These are phyloP conservation scores for Gopherus flavomarginatus DNA, from an alignment of 2,113 vertebrate species.

Conservation along the genomic window DNA sequence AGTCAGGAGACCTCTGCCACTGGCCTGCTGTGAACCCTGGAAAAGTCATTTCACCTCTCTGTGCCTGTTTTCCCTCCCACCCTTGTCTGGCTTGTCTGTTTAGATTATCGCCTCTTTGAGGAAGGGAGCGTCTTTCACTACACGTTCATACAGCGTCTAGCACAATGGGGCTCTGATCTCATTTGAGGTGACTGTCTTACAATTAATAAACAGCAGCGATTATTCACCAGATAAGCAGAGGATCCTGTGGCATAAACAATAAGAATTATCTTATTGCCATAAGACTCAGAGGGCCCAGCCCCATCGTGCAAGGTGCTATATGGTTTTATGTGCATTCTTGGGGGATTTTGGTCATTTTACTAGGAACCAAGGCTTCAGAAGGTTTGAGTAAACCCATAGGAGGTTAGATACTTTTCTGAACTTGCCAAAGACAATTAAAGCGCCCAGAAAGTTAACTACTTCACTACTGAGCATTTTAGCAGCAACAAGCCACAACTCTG, in stretches of 20 bases:
- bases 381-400: not conserved
- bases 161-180: not conserved
- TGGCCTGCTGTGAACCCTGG: rapidly evolving
- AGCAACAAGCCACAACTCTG: not conserved
- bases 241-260: not conserved
- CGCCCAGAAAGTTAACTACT: rapidly evolving
- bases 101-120: not conserved
- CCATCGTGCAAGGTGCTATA: not conserved
- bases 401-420: not conserved
- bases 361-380: not conserved
- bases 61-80: not conserved
- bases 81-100: rapidly evolving
- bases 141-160: not conserved
- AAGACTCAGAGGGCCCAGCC: not conserved
- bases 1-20: not conserved
- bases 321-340: not conserved
- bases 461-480: not conserved
- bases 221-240: not conserved
- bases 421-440: not conserved
- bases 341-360: not conserved
- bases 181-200: not conserved
- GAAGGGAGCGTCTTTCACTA: not conserved
- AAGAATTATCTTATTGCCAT: not conserved
- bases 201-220: not conserved
- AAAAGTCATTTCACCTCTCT: not conserved